Evolutionary conservation across 2,888 invertebrate genomes (phyloP), one percentile per base, ranked within the genome.

Genomic region (Ormyrus thymus): DNA sequence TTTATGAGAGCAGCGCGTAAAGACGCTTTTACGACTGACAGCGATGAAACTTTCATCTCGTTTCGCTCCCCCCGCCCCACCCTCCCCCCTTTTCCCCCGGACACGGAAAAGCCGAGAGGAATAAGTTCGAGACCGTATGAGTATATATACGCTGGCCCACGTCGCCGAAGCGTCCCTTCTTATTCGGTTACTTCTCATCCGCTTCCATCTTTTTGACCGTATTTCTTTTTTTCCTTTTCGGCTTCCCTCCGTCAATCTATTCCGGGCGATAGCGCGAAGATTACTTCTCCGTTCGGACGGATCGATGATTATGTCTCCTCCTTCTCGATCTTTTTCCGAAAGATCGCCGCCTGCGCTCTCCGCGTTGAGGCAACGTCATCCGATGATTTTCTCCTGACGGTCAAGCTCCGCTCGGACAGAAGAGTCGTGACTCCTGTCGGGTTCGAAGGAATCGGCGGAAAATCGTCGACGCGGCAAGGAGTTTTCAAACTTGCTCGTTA

Each of bases 11-110:
- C 45, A 72, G 61, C 69, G 76, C 82, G 81, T 84, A 84, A 85
- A 86, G 82, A 82, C 78, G 80, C 68, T 83, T 87, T 87, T 85
- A 87, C 85, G 84, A 84, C 82, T 79, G 81, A 53, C 72, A 76
- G 72, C 79, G 83, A 86, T 84, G 84, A 86, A 85, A 85, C 77
- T 86, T 86, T 86, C 85, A 83, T 81, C 80, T 79, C 82, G 69
- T 81, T 69, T 62, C 68, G 70, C 66, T 43, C 66, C 56, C 7
- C 3, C 2, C 29, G 0, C 29, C 29, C 29, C 62, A 11, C 66
- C 56, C 4, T 4, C 29, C 3, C 0, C 4, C 29, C 29, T 50
- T 66, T 15, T 6, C 43, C 43, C 29, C 55, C 4, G 62, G 53
- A 69, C 62, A 59, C 13, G 48, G 59, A 74, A 71, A 69, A 79